Base-by-base conservation (phyloP, 2,797 vertebrate species). In the Corythornis leucogaster region DNA sequence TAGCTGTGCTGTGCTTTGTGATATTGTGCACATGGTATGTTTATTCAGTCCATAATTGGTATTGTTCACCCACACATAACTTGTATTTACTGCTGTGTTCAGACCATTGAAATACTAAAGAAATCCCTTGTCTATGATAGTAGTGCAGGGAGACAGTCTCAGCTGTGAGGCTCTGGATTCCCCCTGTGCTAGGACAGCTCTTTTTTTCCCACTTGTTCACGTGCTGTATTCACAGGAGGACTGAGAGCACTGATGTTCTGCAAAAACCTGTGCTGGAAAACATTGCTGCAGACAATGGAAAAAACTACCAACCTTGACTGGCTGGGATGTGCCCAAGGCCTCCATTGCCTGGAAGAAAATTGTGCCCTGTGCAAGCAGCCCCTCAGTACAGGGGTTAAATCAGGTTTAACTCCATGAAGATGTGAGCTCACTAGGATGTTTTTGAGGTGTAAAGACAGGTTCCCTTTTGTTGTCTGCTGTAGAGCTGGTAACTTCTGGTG, bases 1-100 rank as follows among this genome's bases (percentile, higher is more conserved):
- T 74, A 96, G 82, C 96, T 96, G 96, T 98, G 93, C 92, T 93
- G 94, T 96, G 94, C 96, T 96, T 97, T 94, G 96, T 96, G 92
- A 94, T 93, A 80, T 92, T 92, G 83, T 93, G 90, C 88, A 95
- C 88, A 82, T 45, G 73, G 43, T 98, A 86, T 97, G 96, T 97
- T 96, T 96, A 92, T 93, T 70, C 88, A 96, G 90, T 96, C 94
- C 79, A 80, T 97, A 96, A 92, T 96, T 2, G 46, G 76, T 95
- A 81, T 78, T 92, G 82, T 96, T 83, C 78, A 77, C 71, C 61
- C 91, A 59, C 6, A 31, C 87, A 92, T 93, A 89, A 94, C 75
- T 30, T 96, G 77, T 85, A 95, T 46, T 93, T 89, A 83, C 78
- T 93, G 82, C 89, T 96, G 75, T 86, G 78, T 95, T 91, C 90